These are phyloP conservation scores for Euclidia mi DNA, from an alignment of 2,888 invertebrate species.

Conservation along the genomic window DNA sequence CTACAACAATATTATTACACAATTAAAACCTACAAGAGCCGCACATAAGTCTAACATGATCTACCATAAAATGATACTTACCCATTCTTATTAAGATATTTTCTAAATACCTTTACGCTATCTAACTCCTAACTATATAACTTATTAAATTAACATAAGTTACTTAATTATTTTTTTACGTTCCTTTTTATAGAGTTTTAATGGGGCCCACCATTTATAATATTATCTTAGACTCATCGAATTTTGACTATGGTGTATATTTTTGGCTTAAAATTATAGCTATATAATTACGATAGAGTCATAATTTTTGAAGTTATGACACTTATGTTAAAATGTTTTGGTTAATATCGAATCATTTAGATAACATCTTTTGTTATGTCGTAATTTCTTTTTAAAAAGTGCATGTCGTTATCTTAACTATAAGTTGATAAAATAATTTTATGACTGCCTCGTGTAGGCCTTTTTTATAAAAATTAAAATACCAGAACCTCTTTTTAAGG, in stretches of 20 bases:
- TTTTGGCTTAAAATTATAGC: conserved; percentile 13
- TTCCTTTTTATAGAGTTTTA: conserved; percentile 57
- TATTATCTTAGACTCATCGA: background rate
- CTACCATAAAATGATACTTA: too few species aligned
- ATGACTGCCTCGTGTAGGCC: conserved; percentile 22
- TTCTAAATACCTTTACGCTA: too few species aligned
- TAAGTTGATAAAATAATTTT: conserved; percentile 37
- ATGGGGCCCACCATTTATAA: conserved; percentile 45
- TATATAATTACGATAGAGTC: conserved; percentile 28
- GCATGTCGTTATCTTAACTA: conserved; percentile 25
- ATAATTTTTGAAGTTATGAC: conserved; percentile 45
- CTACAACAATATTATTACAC: too few species aligned
- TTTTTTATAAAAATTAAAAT: conserved; percentile 33
- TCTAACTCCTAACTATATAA: background rate
- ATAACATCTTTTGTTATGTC: conserved; percentile 31
- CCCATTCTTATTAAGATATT: too few species aligned
- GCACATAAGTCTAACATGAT: too few species aligned
- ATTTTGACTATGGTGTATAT: conserved; percentile 3
- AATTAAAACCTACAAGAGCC: too few species aligned
- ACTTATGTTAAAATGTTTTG: conserved; percentile 40
- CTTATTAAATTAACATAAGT: background rate
- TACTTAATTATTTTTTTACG: conserved; percentile 49
- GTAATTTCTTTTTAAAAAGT: conserved; percentile 10
- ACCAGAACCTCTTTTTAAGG: too few species aligned
- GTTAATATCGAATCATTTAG: conserved; percentile 30